Evolutionary conservation across 2,113 vertebrate genomes (phyloP).

Genomic region (Brachyhypopomus occidentalis): DNA sequence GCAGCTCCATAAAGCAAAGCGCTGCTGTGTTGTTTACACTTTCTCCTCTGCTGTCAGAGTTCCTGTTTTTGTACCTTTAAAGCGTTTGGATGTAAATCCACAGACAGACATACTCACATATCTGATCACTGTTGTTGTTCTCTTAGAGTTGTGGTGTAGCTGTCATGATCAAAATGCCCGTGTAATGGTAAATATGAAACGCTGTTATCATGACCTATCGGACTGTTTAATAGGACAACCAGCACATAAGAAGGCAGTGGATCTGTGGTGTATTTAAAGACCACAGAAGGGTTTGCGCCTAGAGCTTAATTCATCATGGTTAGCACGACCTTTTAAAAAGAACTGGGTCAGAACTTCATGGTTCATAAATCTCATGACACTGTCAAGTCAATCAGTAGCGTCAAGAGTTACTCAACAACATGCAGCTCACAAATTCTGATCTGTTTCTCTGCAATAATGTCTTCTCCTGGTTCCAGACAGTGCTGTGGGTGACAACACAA

Average conservation of each 20-base stretch:
- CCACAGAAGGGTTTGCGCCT: background rate
- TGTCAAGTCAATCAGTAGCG: slow-evolving; percentile 9
- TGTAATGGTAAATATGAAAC: background rate
- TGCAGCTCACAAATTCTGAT: background rate
- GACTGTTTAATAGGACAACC: background rate
- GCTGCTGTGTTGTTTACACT: background rate
- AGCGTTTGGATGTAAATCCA: background rate
- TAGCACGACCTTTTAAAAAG: slow-evolving; percentile 18
- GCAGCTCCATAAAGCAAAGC: background rate
- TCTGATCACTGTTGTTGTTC: too few species aligned
- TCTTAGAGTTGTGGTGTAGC: background rate
- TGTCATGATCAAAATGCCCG: background rate
- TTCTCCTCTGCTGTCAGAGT: background rate
- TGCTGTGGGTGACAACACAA: background rate
- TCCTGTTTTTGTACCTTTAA: background rate
- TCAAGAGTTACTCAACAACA: slow-evolving; percentile 1
- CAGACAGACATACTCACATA: too few species aligned
- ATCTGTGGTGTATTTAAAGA: background rate
- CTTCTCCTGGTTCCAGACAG: background rate
- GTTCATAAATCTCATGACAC: slow-evolving; percentile 6
- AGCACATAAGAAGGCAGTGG: background rate
- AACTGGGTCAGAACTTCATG: background rate
- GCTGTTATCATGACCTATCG: background rate
- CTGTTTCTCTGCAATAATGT: background rate
- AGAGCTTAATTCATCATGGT: slow-evolving; percentile 7